A percentile compares a stretch with the other conserved stretches of the same genome.
These are phyloP conservation scores for rabbit (Oryctolagus cuniculus) DNA, from an alignment of 2,113 vertebrate genomes.

Conservation along the genomic window DNA sequence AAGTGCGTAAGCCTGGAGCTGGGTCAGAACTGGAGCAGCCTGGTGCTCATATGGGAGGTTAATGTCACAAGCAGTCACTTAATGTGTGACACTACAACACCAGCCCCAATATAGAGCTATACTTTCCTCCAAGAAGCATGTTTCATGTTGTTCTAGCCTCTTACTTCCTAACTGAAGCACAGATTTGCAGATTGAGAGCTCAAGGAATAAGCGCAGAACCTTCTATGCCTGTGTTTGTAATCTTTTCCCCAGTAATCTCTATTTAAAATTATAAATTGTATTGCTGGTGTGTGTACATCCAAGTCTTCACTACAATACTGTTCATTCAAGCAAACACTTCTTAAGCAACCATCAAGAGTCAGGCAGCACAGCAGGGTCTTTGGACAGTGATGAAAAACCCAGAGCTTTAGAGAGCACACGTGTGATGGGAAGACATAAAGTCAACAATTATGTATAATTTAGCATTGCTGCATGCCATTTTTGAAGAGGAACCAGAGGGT, in stretches of 20 bases:
- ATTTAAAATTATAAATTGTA: background rate
- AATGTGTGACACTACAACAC: too few species aligned
- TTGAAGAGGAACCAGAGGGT: background rate
- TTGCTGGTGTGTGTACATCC: accelerated
- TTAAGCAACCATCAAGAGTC: background rate
- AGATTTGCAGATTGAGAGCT: background rate
- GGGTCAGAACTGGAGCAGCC: too few species aligned
- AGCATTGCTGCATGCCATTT: background rate
- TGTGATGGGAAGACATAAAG: background rate
- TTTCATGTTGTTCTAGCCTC: background rate
- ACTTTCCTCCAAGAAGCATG: background rate
- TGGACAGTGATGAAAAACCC: background rate
- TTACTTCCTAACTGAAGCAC: background rate
- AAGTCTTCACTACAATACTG: background rate
- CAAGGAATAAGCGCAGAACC: background rate
- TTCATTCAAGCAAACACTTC: background rate
- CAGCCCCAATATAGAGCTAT: background rate
- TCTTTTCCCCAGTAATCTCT: background rate
- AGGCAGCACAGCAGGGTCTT: accelerated
- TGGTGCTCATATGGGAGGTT: too few species aligned
- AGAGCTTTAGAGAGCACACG: accelerated
- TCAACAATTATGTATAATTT: background rate
- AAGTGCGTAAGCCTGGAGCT: too few species aligned
- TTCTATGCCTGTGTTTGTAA: background rate
- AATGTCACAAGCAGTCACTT: too few species aligned